Conservation (phyloP, 1,140 invertebrate species). For the Heliconius himera region DNA sequence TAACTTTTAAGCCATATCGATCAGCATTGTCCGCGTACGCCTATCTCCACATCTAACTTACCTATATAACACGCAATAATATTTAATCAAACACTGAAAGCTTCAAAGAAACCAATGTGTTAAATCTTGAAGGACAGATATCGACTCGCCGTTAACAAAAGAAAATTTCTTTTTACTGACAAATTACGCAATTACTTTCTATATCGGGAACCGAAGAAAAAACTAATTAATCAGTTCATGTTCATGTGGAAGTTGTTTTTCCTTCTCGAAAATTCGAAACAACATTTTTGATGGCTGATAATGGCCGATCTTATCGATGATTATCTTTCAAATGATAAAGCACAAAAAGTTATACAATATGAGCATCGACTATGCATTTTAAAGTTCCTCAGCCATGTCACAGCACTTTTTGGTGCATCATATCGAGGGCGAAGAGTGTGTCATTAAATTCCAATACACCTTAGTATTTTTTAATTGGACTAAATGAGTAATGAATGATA, state of each 20-base stretch:
- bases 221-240: slow-evolving; percentile 29
- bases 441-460: neutral
- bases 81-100: neutral
- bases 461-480: neutral
- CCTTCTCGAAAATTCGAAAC: slow-evolving; percentile 33
- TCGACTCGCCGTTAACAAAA: slow-evolving; percentile 13
- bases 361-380: neutral
- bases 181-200: slow-evolving; percentile 32
- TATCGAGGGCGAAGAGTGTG: neutral
- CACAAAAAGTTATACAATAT: slow-evolving; percentile 26
- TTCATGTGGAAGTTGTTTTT: slow-evolving; percentile 34
- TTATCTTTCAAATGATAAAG: slow-evolving; percentile 38
- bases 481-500: neutral
- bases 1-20: slow-evolving; percentile 3
- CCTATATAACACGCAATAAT: neutral
- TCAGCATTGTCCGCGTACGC: neutral
- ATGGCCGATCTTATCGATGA: slow-evolving; percentile 37
- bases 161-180: slow-evolving; percentile 14
- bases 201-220: slow-evolving; percentile 30
- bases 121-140: slow-evolving; percentile 2
- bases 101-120: neutral
- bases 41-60: slow-evolving; percentile 1
- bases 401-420: neutral
- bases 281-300: slow-evolving; percentile 36
- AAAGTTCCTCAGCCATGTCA: neutral